These are phyloP conservation scores for Drosophila bifasciata DNA, from an alignment of 1,140 invertebrate genomes.

Conservation along the genomic window DNA sequence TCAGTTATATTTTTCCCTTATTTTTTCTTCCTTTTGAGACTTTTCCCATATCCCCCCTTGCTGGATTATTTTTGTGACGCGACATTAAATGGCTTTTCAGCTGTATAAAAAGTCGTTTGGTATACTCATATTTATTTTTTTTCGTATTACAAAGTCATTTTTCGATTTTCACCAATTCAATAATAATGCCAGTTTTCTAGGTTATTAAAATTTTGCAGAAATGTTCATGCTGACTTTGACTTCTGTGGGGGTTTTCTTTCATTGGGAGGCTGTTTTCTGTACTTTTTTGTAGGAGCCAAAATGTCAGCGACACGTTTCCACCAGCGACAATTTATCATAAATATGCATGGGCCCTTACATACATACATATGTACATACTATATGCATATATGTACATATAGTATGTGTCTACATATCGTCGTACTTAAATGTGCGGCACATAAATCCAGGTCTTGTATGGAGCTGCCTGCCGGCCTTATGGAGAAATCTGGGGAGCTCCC, in stretches of 20 bases:
- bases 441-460: constrained; percentile 62
- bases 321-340: constrained; percentile 76
- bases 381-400: too few species aligned
- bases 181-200: constrained; percentile 72
- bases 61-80: constrained; percentile 61
- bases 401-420: too few species aligned
- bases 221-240: constrained; percentile 63
- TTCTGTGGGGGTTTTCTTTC: constrained; percentile 36
- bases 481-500: constrained; percentile 13
- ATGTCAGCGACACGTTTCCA: constrained; percentile 75
- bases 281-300: constrained; percentile 66
- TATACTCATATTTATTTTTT: constrained; percentile 7
- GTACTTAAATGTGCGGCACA: constrained; percentile 34
- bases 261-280: constrained; percentile 15
- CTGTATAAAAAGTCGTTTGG: constrained; percentile 42
- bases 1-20: constrained; percentile 7
- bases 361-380: constrained; percentile 14
- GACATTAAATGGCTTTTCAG: constrained; percentile 71
- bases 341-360: constrained; percentile 58
- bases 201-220: constrained; percentile 77
- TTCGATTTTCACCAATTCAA: constrained; percentile 59
- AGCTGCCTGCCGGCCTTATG: constrained; percentile 41
- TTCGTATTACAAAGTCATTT: constrained; percentile 66
- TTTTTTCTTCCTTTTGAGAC: constrained; percentile 36
- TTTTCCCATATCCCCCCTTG: constrained; percentile 69